Evolutionary conservation across 2,888 invertebrate genomes (phyloP).

Genomic region (Acleris sparsana): DNA sequence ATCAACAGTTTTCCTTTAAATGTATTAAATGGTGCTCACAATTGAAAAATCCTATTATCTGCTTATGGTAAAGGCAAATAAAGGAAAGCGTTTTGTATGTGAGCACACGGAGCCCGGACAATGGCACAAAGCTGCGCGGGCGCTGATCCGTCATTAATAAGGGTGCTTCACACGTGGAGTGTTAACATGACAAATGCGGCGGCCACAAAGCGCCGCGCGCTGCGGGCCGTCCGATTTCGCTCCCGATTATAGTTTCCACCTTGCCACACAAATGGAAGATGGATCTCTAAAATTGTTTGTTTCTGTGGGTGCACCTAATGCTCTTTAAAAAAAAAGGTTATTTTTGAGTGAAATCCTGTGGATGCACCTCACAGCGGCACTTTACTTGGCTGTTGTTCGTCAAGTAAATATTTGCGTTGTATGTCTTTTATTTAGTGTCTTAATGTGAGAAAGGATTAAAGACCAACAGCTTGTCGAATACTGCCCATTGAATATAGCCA

Average conservation of each 20-base stretch:
- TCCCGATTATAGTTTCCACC: constrained; percentile 58
- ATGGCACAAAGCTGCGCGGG: constrained; percentile 65
- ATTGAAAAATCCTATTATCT: constrained; percentile 59
- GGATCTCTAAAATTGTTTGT: constrained; percentile 23
- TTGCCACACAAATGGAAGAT: constrained; percentile 55
- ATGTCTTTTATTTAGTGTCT: no score
- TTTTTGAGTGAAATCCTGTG: constrained; percentile 4
- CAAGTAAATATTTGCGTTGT: no score
- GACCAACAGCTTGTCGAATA: no score
- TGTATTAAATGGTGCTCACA: constrained; percentile 22
- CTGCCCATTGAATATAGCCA: no score
- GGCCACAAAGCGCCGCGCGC: constrained; percentile 60
- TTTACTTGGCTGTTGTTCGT: no score
- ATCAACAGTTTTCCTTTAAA: constrained; percentile 25
- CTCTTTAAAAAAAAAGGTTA: not conserved
- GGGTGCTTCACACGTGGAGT: constrained; percentile 77
- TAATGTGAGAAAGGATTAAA: no score
- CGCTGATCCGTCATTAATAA: constrained; percentile 80
- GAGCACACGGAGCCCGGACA: constrained; percentile 54
- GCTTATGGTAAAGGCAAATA: constrained; percentile 53
- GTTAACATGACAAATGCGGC: constrained; percentile 81
- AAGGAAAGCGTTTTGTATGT: constrained; percentile 58
- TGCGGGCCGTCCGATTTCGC: constrained; percentile 61
- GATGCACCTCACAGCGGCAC: no score
- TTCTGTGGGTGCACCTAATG: not conserved